Base-by-base conservation (phyloP, 2,888 invertebrate genomes). In the Oeneis ivallda region DNA sequence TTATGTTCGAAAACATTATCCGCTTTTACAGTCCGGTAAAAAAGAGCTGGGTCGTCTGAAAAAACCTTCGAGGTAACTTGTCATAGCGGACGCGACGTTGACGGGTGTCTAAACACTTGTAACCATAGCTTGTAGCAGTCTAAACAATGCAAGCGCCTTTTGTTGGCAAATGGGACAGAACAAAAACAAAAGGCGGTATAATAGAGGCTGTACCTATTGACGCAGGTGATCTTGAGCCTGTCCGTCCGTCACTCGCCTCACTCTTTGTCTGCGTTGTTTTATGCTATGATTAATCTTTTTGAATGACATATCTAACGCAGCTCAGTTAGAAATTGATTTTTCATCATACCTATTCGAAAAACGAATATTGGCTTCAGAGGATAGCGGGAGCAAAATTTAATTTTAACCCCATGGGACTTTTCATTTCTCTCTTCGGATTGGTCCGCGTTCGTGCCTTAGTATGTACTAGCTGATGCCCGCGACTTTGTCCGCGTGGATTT, bases 61-160 rank as follows among this genome's bases (percentile, higher is more conserved):
- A 82, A 82, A 78, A 74, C 70, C 75, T 80, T 83, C 84, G 83
- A 84, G 83, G 76, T 80, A 81, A 80, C 80, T 74, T 87, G 85
- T 89, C 86, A 82, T 79, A 79, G 73, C 71, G 73, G 76, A 84
- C 82, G 76, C 73, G 76, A 84, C 81, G 77, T 80, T 89, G 90
- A 88, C 87, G 84, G 76, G 84, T 47, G 58, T 86, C 81, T 87
- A 85, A 89, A 89, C 80, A 81, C 84, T 82, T 85, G n/a, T n/a
- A n/a, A n/a, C n/a, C n/a, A n/a, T n/a, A n/a, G n/a, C n/a, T n/a
- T n/a, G 83, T 84, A 81, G 76, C 78, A 76, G 78, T 80, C 71
- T 75, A 77, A 83, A 89, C 87, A 89, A 89, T 86, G 76, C 76
- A 71, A 69, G 71, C 76, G 76, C 76, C 78, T 84, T 85, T 84